Percentiles rank a stretch among this genome's conserved stretches.
Evolutionary conservation across 1,140 invertebrate genomes (phyloP).

Genomic region (Zaprionus taronus): DNA sequence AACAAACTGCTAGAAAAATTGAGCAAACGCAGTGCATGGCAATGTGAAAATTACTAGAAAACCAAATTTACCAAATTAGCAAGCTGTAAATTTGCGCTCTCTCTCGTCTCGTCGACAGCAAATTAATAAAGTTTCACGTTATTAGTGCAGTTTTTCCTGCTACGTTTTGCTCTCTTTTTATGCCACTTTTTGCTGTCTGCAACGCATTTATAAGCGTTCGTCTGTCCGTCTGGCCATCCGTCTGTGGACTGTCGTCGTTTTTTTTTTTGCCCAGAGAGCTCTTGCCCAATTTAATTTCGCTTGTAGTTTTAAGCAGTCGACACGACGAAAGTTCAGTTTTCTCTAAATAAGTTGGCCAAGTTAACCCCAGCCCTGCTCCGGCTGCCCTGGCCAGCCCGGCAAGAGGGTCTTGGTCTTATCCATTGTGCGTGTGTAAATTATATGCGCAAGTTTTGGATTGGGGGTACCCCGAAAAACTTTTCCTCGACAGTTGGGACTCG

Average conservation of each 20-base stretch:
- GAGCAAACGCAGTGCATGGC: conserved; percentile 20
- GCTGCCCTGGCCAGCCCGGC: background rate
- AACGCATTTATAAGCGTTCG: conserved; percentile 12
- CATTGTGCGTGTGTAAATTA: conserved; percentile 57
- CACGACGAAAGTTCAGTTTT: conserved; percentile 25
- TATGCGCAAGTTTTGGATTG: conserved; percentile 59
- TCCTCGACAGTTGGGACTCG: conserved; percentile 20
- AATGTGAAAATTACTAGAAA: conserved; percentile 64
- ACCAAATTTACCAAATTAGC: conserved; percentile 79
- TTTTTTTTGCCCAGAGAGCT: background rate
- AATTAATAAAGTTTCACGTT: conserved; percentile 79
- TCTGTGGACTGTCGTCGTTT: background rate
- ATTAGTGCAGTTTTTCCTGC: conserved; percentile 55
- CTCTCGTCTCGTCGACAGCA: conserved; percentile 56
- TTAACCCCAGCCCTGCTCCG: conserved; percentile 11
- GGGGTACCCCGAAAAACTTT: conserved; percentile 46
- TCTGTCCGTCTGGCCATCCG: background rate
- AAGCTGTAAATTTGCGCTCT: conserved; percentile 67
- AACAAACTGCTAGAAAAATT: conserved; percentile 41
- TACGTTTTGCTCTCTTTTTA: conserved; percentile 1
- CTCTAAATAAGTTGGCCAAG: conserved; percentile 62
- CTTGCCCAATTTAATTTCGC: conserved; percentile 52
- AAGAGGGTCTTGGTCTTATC: conserved; percentile 4
- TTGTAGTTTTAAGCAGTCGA: conserved; percentile 51
- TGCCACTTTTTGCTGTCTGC: conserved; percentile 9